Percentiles rank a stretch among this genome's conserved stretches.
phyloP scores from a whole-genome alignment of 2,888 invertebrate species.

The Nephrotoma appendiculata region DNA sequence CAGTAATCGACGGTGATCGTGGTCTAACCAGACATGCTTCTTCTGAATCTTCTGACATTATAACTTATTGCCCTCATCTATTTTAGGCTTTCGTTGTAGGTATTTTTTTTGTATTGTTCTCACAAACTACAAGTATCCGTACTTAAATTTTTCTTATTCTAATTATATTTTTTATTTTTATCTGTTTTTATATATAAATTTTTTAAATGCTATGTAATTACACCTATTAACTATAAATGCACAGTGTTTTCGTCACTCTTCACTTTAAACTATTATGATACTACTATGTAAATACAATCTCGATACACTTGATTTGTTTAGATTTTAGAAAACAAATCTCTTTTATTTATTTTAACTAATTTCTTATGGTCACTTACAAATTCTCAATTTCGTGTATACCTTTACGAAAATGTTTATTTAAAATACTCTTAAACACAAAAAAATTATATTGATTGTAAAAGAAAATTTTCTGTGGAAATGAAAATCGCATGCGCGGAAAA shows the following conservation, averaged over 20 bases:
- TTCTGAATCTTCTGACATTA: slow-evolving; percentile 28
- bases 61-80: slow-evolving; percentile 5
- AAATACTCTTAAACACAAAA: not conserved
- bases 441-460: not conserved
- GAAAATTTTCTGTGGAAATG: not conserved
- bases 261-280: not conserved
- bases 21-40: slow-evolving; percentile 44
- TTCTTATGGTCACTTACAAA: not conserved
- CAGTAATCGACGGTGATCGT: slow-evolving; percentile 24
- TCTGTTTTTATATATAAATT: too few relatives aligned
- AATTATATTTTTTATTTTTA: not conserved
- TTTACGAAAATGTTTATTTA: not conserved
- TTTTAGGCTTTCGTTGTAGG: not conserved
- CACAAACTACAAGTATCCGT: not conserved
- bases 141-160: not conserved
- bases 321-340: not conserved
- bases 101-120: not conserved
- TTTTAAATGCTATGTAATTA: not conserved
- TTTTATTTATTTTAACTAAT: not conserved
- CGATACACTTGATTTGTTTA: not conserved
- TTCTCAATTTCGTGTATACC: too few relatives aligned
- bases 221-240: not conserved
- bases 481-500: not conserved
- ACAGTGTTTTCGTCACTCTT: not conserved
- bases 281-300: too few relatives aligned